Evolutionary conservation across 1,140 invertebrate species (phyloP).

Genomic region (Ylistrum balloti): DNA sequence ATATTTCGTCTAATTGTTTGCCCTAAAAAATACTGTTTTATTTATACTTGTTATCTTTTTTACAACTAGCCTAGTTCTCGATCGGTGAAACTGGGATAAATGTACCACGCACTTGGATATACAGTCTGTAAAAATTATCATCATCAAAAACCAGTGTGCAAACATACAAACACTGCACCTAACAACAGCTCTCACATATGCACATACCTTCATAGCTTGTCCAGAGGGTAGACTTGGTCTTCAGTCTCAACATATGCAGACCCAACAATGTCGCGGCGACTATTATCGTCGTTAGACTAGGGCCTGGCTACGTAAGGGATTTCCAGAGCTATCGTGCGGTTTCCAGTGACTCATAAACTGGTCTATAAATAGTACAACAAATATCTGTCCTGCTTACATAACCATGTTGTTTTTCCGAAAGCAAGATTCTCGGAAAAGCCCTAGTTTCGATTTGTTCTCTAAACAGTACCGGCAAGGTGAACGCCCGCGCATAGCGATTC

Average conservation of each 20-base stretch:
- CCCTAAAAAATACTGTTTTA: too few relatives aligned
- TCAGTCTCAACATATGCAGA: background rate
- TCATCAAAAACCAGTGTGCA: too few relatives aligned
- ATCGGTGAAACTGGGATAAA: too few relatives aligned
- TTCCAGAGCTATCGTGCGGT: background rate
- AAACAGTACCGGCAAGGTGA: too few relatives aligned
- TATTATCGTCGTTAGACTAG: background rate
- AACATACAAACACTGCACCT: conserved; percentile 63
- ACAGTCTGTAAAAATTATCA: too few relatives aligned
- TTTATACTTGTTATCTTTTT: too few relatives aligned
- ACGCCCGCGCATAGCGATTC: too few relatives aligned
- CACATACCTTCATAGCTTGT: background rate
- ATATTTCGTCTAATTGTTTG: too few relatives aligned
- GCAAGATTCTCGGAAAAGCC: background rate
- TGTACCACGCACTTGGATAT: too few relatives aligned
- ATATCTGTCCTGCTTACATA: background rate
- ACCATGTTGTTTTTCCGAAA: background rate
- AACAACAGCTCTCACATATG: conserved; percentile 53
- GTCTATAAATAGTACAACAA: background rate
- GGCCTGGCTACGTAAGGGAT: background rate
- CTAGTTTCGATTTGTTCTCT: background rate
- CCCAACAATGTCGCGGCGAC: background rate
- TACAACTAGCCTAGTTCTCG: too few relatives aligned
- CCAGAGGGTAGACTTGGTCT: background rate
- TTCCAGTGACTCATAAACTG: background rate